Conservation (phyloP, 1,140 invertebrate genomes). For the Thrips palmi region DNA sequence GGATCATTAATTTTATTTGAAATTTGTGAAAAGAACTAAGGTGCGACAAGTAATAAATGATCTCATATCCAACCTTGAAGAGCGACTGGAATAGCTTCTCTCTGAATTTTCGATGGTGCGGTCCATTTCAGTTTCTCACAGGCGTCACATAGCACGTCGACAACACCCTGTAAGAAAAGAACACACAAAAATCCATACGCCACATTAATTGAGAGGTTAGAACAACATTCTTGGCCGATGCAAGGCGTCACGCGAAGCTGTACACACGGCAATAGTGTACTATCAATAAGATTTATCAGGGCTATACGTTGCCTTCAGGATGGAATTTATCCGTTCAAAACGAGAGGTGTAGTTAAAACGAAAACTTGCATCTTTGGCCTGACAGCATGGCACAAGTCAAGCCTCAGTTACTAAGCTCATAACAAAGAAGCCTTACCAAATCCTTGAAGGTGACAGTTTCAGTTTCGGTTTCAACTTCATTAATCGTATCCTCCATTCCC, state of each 20-base stretch:
- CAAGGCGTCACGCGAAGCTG: not conserved
- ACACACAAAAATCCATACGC: slow-evolving; percentile 3
- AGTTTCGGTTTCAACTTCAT: slow-evolving; percentile 19
- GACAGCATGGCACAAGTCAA: not conserved
- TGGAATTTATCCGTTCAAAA: slow-evolving; percentile 4
- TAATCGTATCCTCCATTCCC: slow-evolving; percentile 9
- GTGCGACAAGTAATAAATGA: not conserved
- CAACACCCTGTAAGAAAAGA: slow-evolving; percentile 52
- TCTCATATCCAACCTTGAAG: slow-evolving; percentile 57
- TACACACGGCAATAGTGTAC: not conserved
- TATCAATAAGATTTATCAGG: not conserved
- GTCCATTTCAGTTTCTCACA: slow-evolving; percentile 89
- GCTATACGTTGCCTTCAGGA: not conserved
- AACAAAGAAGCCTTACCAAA: slow-evolving; percentile 26
- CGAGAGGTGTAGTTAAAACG: not conserved
- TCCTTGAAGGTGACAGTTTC: slow-evolving; percentile 34
- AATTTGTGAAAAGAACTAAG: slow-evolving; percentile 3
- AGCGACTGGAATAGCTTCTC: slow-evolving; percentile 78
- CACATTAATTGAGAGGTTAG: not conserved
- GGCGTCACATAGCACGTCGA: slow-evolving; percentile 77
- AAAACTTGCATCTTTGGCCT: not conserved
- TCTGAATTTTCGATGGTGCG: slow-evolving; percentile 83
- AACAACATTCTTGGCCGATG: not conserved
- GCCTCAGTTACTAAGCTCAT: not conserved
- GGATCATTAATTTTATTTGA: slow-evolving; percentile 5